Base-by-base conservation (phyloP, 1,140 invertebrate species). In the Hyles vespertilio region DNA sequence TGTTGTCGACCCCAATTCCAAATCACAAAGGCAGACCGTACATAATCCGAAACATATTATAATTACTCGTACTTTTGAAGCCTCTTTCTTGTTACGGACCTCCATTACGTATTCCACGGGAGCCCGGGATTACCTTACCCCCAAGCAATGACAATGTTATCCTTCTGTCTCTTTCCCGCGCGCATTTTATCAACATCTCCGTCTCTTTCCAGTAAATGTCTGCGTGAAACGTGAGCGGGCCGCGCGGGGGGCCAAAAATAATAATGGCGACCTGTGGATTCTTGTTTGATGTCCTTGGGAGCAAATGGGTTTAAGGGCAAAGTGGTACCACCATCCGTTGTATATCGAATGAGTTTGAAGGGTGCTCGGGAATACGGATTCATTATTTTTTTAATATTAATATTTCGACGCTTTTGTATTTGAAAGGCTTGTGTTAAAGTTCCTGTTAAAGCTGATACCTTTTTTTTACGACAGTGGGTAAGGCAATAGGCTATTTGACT, bases 61-160 rank as follows among this genome's bases (percentile, higher is more conserved):
- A 66, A 66, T 66, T 61, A 40, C 36, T 40, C 22, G 22, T 22
- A 66, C 63, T 58, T 58, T 66, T 59, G 56, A 66, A 61, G 59
- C 63, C 12, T 48, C 3, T 46, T 54, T 57, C 59, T 56, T 62
- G 47, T 67, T 61, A 56, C 58, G 51, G 50, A 59, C 58, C 58
- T 65, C 64, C 67, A 70, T 70, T 65, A 65, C 56, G 62, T 70
- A 67, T 70, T 70, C 62, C 54, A 50, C 33, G 58, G 32, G 55
- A 62, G 61, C 61, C 58, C 22, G 9, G 65, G 62, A 67, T 65
- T 70, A 70, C 63, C 65, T 61, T 22, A 22, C 22, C 58, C 11
- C 44, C 57, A 34, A 32, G 44, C 45, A 57, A 33, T 64, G 58
- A 12, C 45, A 59, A 49, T 46, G 50, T 10, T 50, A 47, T 10